Evolutionary conservation across 2,797 vertebrate species (phyloP).

Genomic region (Allobates femoralis): DNA sequence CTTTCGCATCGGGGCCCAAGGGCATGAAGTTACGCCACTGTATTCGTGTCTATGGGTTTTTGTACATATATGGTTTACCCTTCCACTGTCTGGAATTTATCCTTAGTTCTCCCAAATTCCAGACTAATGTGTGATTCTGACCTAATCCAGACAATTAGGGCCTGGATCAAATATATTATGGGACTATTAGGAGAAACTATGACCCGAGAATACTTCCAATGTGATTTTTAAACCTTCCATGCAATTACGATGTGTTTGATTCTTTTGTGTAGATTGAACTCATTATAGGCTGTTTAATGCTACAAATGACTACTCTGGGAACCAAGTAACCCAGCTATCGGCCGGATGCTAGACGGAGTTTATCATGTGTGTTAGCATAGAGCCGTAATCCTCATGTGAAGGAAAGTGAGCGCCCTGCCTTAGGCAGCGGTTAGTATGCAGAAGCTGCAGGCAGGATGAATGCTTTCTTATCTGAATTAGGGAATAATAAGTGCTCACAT

Average conservation of each 20-base stretch:
- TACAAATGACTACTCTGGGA: background rate
- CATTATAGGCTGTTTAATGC: slow-evolving; percentile 5
- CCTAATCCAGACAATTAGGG: background rate
- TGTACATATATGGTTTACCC: too few relatives aligned
- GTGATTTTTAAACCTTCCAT: too few relatives aligned
- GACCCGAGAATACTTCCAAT: background rate
- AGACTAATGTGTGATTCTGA: background rate
- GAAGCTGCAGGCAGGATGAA: background rate
- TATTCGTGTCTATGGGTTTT: too few relatives aligned
- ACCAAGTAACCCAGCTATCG: background rate
- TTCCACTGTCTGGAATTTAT: background rate
- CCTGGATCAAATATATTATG: background rate
- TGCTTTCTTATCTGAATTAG: background rate
- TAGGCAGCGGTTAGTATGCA: background rate
- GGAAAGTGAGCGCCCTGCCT: background rate
- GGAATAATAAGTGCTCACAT: background rate
- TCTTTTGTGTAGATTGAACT: background rate
- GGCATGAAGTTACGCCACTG: too few relatives aligned
- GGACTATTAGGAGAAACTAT: background rate
- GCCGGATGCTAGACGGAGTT: background rate
- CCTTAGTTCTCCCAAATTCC: background rate
- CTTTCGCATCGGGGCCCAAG: too few relatives aligned
- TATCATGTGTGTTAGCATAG: background rate
- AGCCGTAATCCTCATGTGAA: background rate
- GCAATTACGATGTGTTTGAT: background rate